A percentile compares a stretch with the other conserved stretches of the same genome.
These are phyloP conservation scores for Rhinoptilus africanus DNA, from an alignment of 2,113 vertebrate genomes.

Conservation along the genomic window DNA sequence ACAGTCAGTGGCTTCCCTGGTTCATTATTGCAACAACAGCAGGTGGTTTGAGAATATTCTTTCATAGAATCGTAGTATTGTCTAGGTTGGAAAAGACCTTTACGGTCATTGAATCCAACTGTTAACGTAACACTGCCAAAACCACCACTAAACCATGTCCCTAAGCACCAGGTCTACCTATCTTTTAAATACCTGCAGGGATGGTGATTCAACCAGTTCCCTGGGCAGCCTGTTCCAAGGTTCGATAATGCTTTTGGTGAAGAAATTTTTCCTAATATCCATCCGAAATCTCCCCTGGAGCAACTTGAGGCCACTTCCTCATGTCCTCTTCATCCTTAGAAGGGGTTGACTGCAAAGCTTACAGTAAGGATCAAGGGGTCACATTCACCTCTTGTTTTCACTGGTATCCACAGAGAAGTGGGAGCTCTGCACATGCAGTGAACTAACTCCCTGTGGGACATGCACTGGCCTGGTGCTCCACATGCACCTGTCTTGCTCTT, in stretches of 20 bases:
- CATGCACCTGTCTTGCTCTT: not conserved
- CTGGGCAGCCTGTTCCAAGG: not conserved
- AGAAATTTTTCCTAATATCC: not conserved
- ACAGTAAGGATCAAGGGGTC: not conserved
- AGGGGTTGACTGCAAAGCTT: not conserved
- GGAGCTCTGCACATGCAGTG: not conserved
- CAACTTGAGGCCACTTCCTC: not conserved
- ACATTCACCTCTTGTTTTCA: not conserved
- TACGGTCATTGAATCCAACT: not conserved
- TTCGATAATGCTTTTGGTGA: not conserved
- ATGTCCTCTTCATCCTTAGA: not conserved
- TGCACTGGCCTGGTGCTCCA: not conserved
- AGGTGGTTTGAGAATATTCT: not conserved
- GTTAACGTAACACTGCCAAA: not conserved
- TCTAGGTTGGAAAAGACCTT: not conserved
- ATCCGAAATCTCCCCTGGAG: not conserved
- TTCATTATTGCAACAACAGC: not conserved
- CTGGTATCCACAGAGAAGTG: not conserved
- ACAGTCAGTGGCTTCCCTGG: not conserved
- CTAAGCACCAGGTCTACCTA: not conserved
- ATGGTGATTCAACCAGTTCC: not conserved
- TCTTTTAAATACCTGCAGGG: not conserved
- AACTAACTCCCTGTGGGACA: not conserved
- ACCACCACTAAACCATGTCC: not conserved
- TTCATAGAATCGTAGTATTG: no score